Evolutionary conservation across 2,113 vertebrate species (phyloP).

Genomic region (Clarias macrocephalus): DNA sequence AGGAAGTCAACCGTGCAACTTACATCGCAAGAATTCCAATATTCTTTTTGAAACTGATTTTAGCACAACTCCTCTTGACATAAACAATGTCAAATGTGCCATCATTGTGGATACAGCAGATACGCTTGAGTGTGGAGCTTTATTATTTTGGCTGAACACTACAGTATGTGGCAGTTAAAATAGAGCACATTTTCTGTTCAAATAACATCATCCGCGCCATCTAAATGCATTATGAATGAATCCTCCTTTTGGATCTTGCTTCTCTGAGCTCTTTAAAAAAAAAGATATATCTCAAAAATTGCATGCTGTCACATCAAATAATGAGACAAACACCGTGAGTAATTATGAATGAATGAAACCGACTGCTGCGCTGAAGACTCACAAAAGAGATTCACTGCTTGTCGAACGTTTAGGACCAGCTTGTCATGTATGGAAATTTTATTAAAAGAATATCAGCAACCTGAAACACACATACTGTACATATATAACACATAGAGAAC

Average conservation of each 20-base stretch:
- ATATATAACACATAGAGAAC: background rate
- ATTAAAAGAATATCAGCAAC: background rate
- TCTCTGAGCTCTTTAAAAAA: conserved; percentile 58
- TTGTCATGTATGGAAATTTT: background rate
- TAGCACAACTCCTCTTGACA: background rate
- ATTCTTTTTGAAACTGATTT: background rate
- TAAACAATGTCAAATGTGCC: background rate
- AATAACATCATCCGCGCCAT: conserved; percentile 64
- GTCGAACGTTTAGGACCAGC: background rate
- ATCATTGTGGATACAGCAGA: conserved; percentile 7
- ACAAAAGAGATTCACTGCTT: background rate
- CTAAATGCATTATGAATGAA: conserved; percentile 58
- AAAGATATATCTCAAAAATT: conserved; percentile 57
- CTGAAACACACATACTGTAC: background rate
- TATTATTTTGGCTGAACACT: conserved; percentile 57
- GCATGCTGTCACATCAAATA: conserved; percentile 46
- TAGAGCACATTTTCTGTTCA: conserved; percentile 60
- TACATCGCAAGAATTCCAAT: background rate
- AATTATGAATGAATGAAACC: conserved; percentile 24
- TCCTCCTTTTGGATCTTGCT: conserved; percentile 56
- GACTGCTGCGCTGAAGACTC: background rate
- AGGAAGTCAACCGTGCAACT: background rate
- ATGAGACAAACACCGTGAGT: conserved; percentile 38
- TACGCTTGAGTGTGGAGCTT: conserved; percentile 19
- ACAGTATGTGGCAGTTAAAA: conserved; percentile 48